Base-by-base conservation (phyloP, 2,888 invertebrate genomes). In the Petrophora chlorosata region DNA sequence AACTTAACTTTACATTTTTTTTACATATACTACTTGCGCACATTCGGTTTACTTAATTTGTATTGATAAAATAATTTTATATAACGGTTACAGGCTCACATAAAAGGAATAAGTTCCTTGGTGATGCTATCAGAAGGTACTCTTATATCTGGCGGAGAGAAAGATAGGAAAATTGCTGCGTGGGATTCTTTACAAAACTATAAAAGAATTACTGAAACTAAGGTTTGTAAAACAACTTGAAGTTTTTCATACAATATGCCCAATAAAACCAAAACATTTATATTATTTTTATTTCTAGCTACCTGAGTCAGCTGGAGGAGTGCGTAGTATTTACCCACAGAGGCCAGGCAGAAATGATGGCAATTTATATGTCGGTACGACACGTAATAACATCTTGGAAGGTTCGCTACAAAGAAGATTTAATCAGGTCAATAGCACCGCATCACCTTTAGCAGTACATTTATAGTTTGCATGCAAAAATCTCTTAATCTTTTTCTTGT, bases 161-260 rank as follows among this genome's bases (percentile, higher is more conserved):
- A 96, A 67, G 97, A 97, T 74, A 91, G 97, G 19, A 95, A 96
- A 84, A 95, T 98, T 59, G 96, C 96, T 0, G 97, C 97, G 0
- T 98, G 98, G 98, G 97, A 98, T 74, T 95, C 97, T 0, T 82
- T 96, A 52, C 96, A 97, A 75, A 96, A 96, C 75, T 98, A 97
- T 77, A 96, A 96, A 79, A 93, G 95, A 72, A 96, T 97, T 63
- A 96, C 96, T 0, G 97, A 97, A 70, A 95, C 96, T 0, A 97
- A 97, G 92, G 96, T 96, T 15, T 0, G 4, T 12, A 12, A n/a
- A 22, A 16, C 1, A n/a, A n/a, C n/a, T n/a, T n/a, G n/a, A n/a
- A n/a, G n/a, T n/a, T n/a, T n/a, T n/a, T n/a, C n/a, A n/a, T n/a
- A n/a, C n/a, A n/a, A n/a, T n/a, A n/a, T n/a, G n/a, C 23, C 23